Evolutionary conservation across 2,888 invertebrate genomes (phyloP).

Genomic region (Chalcis sispes): DNA sequence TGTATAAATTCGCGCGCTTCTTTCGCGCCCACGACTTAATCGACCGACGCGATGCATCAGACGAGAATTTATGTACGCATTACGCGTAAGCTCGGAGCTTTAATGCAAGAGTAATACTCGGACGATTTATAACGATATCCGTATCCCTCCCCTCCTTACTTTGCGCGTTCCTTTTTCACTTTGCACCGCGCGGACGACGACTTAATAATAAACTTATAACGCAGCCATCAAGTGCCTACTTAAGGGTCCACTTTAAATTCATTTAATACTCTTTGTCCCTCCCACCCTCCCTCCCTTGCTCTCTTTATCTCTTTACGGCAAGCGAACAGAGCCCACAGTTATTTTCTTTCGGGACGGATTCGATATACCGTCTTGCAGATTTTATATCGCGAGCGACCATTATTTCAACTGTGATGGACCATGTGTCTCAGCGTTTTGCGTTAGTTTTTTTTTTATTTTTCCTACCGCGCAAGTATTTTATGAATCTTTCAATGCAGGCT

Average conservation of each 20-base stretch:
- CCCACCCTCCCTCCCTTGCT: constrained; percentile 7
- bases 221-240: constrained; percentile 50
- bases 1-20: not conserved
- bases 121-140: constrained; percentile 18
- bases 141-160: constrained; percentile 7
- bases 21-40: constrained; percentile 29
- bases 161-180: not conserved
- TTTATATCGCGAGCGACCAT: not conserved
- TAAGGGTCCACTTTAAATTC: constrained; percentile 52
- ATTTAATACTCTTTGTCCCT: constrained; percentile 28
- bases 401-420: not conserved
- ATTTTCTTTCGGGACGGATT: constrained; percentile 27
- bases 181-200: not conserved
- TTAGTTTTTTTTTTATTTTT: no score
- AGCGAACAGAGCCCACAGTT: not conserved
- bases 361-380: constrained; percentile 27
- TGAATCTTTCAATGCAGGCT: not conserved
- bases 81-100: not conserved
- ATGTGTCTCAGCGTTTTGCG: not conserved
- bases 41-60: not conserved
- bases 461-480: not conserved
- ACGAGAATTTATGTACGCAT: not conserved
- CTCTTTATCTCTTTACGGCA: not conserved
- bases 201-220: constrained; percentile 18
- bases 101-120: constrained; percentile 6